Evolutionary conservation across 2,113 vertebrate genomes (phyloP).

Genomic region (Nothocercus nigrocapillus): DNA sequence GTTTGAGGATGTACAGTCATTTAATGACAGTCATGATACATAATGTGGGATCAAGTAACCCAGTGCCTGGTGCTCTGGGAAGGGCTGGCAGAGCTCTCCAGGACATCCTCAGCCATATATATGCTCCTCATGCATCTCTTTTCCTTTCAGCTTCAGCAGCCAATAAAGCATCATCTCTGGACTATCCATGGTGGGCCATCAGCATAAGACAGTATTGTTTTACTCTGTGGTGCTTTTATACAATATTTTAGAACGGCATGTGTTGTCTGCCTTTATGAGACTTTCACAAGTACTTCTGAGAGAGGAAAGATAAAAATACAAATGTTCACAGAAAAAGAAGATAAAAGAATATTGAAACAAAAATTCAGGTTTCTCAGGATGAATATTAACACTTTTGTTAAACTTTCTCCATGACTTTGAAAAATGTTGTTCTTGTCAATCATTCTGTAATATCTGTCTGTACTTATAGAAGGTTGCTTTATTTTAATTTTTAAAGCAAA

Average conservation of each 20-base stretch:
- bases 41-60: neutral
- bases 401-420: neutral
- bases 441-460: neutral
- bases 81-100: neutral
- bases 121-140: rapidly evolving
- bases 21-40: rapidly evolving
- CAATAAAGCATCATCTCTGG: neutral
- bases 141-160: neutral
- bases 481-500: neutral
- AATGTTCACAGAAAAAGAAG: neutral
- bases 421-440: neutral
- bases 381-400: neutral
- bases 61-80: neutral
- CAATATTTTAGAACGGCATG: neutral
- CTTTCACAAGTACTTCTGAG: neutral
- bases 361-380: neutral
- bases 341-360: neutral
- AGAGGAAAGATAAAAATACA: neutral
- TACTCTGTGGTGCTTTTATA: neutral
- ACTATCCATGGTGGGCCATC: rapidly evolving
- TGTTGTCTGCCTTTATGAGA: neutral
- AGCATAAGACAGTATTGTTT: neutral
- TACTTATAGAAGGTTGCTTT: neutral
- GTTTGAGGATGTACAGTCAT: neutral
- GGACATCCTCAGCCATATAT: neutral